These are phyloP conservation scores for Brachionus koreanus DNA, from an alignment of 1,140 invertebrate species.

Conservation along the genomic window DNA sequence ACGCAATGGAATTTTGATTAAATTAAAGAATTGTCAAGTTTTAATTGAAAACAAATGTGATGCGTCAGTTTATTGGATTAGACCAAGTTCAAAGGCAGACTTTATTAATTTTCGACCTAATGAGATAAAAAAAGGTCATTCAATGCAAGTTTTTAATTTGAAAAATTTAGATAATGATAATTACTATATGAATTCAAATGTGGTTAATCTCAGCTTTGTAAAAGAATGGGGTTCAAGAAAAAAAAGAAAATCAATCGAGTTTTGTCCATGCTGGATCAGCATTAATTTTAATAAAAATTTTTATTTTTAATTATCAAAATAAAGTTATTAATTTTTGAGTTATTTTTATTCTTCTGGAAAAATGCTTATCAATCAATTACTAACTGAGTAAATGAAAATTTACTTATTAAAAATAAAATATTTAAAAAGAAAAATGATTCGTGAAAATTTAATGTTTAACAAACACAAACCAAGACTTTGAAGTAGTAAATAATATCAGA, in stretches of 20 bases:
- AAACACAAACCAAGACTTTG: too few relatives aligned
- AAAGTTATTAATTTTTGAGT: background rate
- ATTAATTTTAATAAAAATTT: background rate
- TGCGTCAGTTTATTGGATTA: background rate
- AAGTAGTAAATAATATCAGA: too few relatives aligned
- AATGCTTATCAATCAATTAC: too few relatives aligned
- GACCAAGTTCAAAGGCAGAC: background rate
- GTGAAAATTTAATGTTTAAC: too few relatives aligned
- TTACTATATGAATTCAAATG: background rate
- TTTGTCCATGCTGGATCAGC: conserved; percentile 8
- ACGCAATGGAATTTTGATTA: background rate
- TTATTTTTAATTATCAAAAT: conserved; percentile 6
- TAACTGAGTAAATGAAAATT: too few relatives aligned
- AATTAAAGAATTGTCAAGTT: background rate
- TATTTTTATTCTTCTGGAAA: too few relatives aligned
- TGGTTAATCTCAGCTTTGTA: conserved; percentile 1
- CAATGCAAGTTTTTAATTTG: background rate
- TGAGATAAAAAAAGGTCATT: background rate
- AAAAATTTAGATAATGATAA: background rate
- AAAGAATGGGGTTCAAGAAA: background rate
- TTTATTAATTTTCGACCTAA: background rate
- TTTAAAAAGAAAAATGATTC: too few relatives aligned
- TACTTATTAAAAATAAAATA: too few relatives aligned
- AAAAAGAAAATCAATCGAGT: conserved; percentile 6
- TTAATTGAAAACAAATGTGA: background rate